Base-by-base conservation (phyloP, 1,140 invertebrate species). In the Oryzaephilus surinamensis region DNA sequence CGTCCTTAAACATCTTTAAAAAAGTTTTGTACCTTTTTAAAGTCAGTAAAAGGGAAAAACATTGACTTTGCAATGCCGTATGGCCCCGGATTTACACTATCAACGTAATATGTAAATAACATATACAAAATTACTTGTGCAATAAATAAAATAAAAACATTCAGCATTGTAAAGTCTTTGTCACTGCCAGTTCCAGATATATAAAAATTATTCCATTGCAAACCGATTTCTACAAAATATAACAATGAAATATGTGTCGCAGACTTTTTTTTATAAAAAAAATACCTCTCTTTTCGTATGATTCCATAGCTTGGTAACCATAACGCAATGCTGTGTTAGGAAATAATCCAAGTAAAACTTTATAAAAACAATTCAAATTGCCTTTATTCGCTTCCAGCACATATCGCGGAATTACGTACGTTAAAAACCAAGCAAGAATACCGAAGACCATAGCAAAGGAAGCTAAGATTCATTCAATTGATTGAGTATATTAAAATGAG, bases 261-360 rank as follows among this genome's bases (percentile, higher is more conserved):
- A 8, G 8, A 16, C 4, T n/a, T 20, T 2, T 10, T 28, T 13
- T 13, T 13, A 15, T 16, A 35, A 20, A 17, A 42, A 19, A 45
- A 19, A 28, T 48, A 58, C 58, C 50, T 51, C 50, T 47, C 10
- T 35, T 41, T 47, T 62, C 60, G 42, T 50, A 61, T n/a, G 45
- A n/a, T 6, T 48, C 40, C 18, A 62, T 55, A n/a, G 50, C 30
- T 14, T 44, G 26, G 27, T 53, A 63, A 14, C 55, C 59, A 35
- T 40, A 52, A 29, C 46, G 39, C 13, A 61, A 39, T 6, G 51
- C 52, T 39, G 55, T 52, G 27, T 60, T 61, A 12, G 59, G 59
- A 14, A 58, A 41, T 10, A 61, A 11, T 24, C 43, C 43, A 10
- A 56, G 39, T 2, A 57, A n/a, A n/a, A 19, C 7, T 43, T 36